Evolutionary conservation across 1,140 invertebrate genomes (phyloP), one percentile per base, ranked within the genome.

Genomic region (Bombus cullumanus): DNA sequence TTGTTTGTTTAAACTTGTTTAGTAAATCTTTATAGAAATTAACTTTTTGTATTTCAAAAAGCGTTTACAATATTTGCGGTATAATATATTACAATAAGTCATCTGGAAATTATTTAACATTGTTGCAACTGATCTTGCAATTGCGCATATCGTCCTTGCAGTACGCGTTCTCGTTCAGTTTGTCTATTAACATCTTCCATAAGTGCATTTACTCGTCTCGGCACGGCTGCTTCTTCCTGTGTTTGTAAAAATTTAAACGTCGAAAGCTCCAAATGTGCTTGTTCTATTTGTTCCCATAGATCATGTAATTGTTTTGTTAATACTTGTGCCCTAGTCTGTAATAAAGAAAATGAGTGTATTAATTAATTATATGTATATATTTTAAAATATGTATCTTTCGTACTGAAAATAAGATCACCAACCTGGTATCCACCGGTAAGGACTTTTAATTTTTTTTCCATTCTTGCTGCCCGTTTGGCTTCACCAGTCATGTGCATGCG

Each of bases 361-460:
- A 72, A 28, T 57, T 22, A 62, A n/a, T 81, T 73, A 73, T 53
- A 85, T 18, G 5, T 69, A 37, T 41, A 64, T 59, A 76, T 64
- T 72, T 18, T 9, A 39, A 53, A 53, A 73, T 6, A 79, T 12
- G 41, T 3, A 43, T 41, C 22, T 62, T 68, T 13, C 22, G 3
- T 31, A 74, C 2, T 28, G 4, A 39, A 62, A 47, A 9, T 22
- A 71, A 72, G 22, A n/a, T 13, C 68, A 81, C 90, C 90, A 93
- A 97, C 97, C 96, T 98, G 97, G 96, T 99, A 99, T 28, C 98
- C 98, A 47, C 97, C 99, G 28, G 99, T 98, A 2, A 99, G 95
- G 77, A 99, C 98, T 95, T 99, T 98, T 2, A 99, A 95, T 95
- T 99, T 99, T 94, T 99, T 99, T 94, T 99, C 99, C 96, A 99